Conservation (phyloP, 2,888 invertebrate species). For the Melieria crassipennis region DNA sequence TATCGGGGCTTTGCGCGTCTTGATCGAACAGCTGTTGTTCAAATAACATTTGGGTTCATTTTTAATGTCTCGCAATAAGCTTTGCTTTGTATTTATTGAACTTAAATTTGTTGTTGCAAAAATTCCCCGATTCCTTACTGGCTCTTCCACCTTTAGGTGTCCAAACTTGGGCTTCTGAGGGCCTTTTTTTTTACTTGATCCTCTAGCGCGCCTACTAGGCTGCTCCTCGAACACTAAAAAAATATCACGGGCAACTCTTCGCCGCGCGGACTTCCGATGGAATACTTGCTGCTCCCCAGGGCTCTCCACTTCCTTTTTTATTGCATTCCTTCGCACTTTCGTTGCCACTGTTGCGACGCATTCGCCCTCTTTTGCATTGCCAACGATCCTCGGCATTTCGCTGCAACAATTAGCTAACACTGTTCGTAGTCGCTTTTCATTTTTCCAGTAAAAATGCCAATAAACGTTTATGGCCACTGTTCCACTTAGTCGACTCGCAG, state of each 20-base stretch:
- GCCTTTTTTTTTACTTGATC: constrained; percentile 53
- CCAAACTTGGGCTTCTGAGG: constrained; percentile 52
- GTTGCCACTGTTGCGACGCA: constrained; percentile 18
- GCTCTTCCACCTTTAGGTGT: constrained; percentile 46
- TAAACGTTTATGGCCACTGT: constrained; percentile 13
- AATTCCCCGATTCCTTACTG: not conserved
- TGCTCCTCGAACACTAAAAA: constrained; percentile 64
- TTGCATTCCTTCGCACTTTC: constrained; percentile 24
- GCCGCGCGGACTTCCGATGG: constrained; percentile 62
- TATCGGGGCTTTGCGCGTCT: not conserved
- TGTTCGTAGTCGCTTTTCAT: constrained; percentile 38
- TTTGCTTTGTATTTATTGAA: constrained; percentile 14
- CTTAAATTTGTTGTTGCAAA: not conserved
- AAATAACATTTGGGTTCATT: constrained; percentile 58
- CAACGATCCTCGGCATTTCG: constrained; percentile 56
- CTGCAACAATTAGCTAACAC: constrained; percentile 30
- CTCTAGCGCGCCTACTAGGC: constrained; percentile 53
- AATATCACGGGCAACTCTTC: constrained; percentile 64
- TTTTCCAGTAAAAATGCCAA: constrained; percentile 26
- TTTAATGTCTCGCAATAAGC: constrained; percentile 56
- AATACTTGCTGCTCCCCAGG: constrained; percentile 43
- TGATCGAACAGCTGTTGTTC: constrained; percentile 25
- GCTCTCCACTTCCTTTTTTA: constrained; percentile 53
- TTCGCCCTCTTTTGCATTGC: constrained; percentile 41
- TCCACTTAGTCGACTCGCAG: not conserved